phyloP scores from a whole-genome alignment of 2,888 invertebrate species.

The Mimumesa dahlbomi region DNA sequence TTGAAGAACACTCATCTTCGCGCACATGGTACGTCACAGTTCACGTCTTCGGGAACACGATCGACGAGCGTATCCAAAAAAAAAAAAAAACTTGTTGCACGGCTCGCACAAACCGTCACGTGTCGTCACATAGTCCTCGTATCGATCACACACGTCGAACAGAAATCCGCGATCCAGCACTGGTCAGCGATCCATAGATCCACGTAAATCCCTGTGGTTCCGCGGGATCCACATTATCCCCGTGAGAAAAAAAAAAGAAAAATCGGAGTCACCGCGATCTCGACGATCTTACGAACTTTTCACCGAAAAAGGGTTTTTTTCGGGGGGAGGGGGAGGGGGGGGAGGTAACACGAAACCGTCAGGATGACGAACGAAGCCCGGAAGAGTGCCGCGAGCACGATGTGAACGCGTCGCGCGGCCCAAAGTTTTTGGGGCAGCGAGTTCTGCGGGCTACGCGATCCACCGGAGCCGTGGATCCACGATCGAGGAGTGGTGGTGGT shows the following conservation, averaged over 20 bases:
- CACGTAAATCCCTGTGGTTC: no score
- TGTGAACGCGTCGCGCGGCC: slow-evolving; percentile 66
- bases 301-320: not conserved
- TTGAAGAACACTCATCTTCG: slow-evolving; percentile 79
- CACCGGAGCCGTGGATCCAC: slow-evolving; percentile 66
- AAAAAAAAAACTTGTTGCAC: no score
- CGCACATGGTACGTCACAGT: slow-evolving; percentile 73
- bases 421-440: slow-evolving; percentile 71
- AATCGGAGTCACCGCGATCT: no score
- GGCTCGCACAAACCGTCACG: no score
- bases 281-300: no score
- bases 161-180: not conserved
- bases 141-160: not conserved
- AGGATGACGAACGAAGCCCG: slow-evolving; percentile 32
- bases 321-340: not conserved
- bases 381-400: slow-evolving; percentile 61
- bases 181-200: not conserved
- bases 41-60: not conserved
- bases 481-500: slow-evolving; percentile 39
- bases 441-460: slow-evolving; percentile 69
- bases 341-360: not conserved
- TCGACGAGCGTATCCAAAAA: no score
- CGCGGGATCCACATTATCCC: no score
- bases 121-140: not conserved
- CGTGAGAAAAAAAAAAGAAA: no score